Base-by-base conservation (phyloP, 2,113 vertebrate genomes). In the Numida meleagris region DNA sequence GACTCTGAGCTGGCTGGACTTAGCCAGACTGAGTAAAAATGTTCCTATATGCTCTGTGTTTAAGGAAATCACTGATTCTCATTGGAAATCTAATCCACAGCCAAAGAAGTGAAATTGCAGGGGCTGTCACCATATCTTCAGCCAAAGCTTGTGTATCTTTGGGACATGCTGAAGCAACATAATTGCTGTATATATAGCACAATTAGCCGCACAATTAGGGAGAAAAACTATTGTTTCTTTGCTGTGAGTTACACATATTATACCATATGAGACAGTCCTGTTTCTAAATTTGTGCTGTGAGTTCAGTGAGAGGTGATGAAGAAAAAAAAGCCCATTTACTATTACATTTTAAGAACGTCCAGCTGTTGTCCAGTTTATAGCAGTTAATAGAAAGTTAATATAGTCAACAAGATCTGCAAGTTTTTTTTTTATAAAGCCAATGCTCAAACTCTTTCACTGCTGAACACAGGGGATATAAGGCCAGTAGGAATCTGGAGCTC, bases 251-350 rank as follows among this genome's bases (percentile, higher is more conserved):
- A 72, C 19, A 51, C 50, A 45, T 10, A 38, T 42, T 66, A 66
- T 62, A 61, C 33, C 53, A 21, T 48, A 45, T 40, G 31, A 45
- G 83, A 83, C 83, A 66, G 29, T 38, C 46, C 31, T 50, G 18
- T 73, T 95, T 87, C 81, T 91, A 92, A 73, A 59, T 68, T 87
- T 79, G 84, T 63, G 33, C 50, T 82, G 58, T 55, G 66, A 94
- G 84, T 59, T 94, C 84, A 81, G 73, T 62, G 51, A 75, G 70
- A 81, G 38, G 50, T 18, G 33, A 59, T 48, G 31, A 82, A 82
- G 33, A 57, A 72, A 85, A 75, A 76, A 55, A 79, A 82, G 3
- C 55, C 57, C 42, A 68, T 81, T 82, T 73, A 75, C 81, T 45
- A 85, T 94, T 90, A 77, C 58, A 40, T 75, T 51, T 61, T 51